phyloP scores from a whole-genome alignment of 2,797 vertebrate species.

The Botia almorhae region DNA sequence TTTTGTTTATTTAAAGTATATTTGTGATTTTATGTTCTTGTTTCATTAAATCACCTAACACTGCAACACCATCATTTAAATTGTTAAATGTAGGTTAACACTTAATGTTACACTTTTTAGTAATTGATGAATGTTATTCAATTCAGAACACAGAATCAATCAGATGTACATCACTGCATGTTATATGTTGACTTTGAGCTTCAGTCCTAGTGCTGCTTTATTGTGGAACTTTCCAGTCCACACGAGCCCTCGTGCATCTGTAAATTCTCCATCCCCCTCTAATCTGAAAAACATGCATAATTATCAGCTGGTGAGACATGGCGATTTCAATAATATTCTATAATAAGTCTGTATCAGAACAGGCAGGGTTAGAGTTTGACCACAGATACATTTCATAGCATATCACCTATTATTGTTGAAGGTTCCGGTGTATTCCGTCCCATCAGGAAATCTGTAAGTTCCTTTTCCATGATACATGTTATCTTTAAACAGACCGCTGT shows the following conservation, averaged over 20 bases:
- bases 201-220: constrained; percentile 80
- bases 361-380: background rate
- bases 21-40: no score
- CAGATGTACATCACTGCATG: constrained; percentile 6
- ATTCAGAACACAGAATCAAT: background rate
- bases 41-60: no score
- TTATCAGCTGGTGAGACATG: background rate
- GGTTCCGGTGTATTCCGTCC: constrained; percentile 78
- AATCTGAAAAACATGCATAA: constrained; percentile 68
- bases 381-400: background rate
- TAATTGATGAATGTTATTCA: background rate
- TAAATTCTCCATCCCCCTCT: constrained; percentile 82
- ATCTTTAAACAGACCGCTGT: constrained; percentile 86
- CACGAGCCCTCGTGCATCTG: constrained; percentile 73
- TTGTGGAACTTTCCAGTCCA: constrained; percentile 83
- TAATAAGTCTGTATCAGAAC: background rate
- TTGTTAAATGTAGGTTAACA: no score
- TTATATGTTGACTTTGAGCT: constrained; percentile 77
- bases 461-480: constrained; percentile 85
- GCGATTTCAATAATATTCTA: background rate
- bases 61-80: no score
- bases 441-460: constrained; percentile 82
- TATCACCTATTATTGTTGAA: constrained; percentile 83
- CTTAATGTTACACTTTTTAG: background rate
- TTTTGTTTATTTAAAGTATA: no score